phyloP scores from a whole-genome alignment of 1,140 invertebrate genomes.

The Trichoplusia ni region DNA sequence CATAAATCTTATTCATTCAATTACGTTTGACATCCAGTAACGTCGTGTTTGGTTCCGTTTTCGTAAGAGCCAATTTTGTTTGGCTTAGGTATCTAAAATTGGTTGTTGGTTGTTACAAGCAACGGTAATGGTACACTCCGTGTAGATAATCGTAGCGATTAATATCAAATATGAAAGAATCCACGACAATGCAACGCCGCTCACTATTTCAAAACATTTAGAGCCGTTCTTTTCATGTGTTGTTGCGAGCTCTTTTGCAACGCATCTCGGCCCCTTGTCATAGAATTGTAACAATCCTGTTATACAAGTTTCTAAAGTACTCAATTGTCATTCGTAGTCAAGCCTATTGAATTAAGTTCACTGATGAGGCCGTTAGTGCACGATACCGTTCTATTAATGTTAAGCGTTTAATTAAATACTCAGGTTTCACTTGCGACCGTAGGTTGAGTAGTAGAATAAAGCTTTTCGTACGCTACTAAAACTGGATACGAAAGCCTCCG shows the following conservation, averaged over 20 bases:
- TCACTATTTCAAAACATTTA: slow-evolving; percentile 55
- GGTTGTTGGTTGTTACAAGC: slow-evolving; percentile 19
- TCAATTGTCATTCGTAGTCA: too few species aligned
- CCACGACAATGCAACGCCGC: slow-evolving; percentile 43
- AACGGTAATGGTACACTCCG: background rate
- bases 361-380: too few species aligned
- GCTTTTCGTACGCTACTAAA: too few species aligned
- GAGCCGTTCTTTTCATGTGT: slow-evolving; percentile 34
- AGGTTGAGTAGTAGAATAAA: too few species aligned
- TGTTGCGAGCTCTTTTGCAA: slow-evolving; percentile 19
- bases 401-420: too few species aligned
- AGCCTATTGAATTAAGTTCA: too few species aligned
- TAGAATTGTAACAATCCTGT: background rate
- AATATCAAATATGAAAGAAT: slow-evolving; percentile 51
- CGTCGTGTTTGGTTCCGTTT: background rate
- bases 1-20: slow-evolving; percentile 23
- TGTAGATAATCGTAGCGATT: slow-evolving; percentile 42
- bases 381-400: too few species aligned
- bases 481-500: too few species aligned
- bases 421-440: too few species aligned
- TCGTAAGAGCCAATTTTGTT: slow-evolving; percentile 17
- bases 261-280: slow-evolving; percentile 6
- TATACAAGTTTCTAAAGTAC: background rate
- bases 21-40: slow-evolving; percentile 20
- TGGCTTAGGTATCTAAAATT: slow-evolving; percentile 1